Conservation (phyloP, 2,113 vertebrate genomes). For the Phaethornis superciliosus region DNA sequence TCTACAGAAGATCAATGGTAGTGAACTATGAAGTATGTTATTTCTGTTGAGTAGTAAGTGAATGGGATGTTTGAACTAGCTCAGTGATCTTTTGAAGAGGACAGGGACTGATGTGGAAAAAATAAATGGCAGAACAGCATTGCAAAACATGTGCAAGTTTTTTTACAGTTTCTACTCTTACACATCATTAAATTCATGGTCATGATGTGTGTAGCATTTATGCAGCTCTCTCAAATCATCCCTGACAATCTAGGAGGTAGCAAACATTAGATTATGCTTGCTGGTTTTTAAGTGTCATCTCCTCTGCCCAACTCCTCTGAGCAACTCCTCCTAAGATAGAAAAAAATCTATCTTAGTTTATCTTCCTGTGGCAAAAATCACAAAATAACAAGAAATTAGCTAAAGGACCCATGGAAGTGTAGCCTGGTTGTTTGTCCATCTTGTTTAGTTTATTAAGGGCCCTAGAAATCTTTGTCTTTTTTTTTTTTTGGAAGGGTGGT, state of each 20-base stretch:
- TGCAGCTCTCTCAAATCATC: neutral
- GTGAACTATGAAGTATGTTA: neutral
- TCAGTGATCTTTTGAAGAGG: conserved; percentile 14
- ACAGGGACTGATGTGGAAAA: conserved; percentile 1
- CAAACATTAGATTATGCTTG: neutral
- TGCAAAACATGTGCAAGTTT: neutral
- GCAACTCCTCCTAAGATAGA: neutral
- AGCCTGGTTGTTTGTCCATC: neutral
- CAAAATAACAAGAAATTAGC: neutral
- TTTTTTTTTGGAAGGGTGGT: neutral
- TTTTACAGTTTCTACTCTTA: neutral
- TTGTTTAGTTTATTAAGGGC: neutral
- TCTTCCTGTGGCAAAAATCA: neutral
- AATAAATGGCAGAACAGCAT: neutral
- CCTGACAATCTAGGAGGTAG: neutral
- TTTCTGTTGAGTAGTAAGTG: conserved; percentile 16
- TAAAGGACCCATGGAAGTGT: neutral
- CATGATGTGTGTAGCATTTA: neutral
- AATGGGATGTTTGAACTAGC: conserved; percentile 1
- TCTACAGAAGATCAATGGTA: conserved; percentile 36
- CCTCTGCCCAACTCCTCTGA: fast-evolving
- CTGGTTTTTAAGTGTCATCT: neutral
- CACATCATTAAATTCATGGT: neutral
- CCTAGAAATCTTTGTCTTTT: neutral
- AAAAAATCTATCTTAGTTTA: neutral